These are phyloP conservation scores for Scolanthus callimorphus DNA, from an alignment of 92 coral and sea anemone genomes.

Conservation along the genomic window DNA sequence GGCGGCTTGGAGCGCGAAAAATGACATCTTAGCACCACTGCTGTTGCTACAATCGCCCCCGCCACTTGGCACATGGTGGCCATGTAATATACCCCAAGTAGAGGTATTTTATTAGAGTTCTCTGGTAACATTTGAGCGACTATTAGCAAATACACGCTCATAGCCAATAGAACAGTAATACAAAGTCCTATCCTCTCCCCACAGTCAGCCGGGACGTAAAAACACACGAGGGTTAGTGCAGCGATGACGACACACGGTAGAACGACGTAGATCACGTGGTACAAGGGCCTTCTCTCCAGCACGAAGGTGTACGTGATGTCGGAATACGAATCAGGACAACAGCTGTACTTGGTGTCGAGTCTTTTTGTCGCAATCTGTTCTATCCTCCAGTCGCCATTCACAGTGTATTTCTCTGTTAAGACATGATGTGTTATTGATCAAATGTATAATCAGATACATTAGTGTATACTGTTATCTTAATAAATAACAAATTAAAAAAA, in stretches of 20 bases:
- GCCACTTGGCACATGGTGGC: constrained; percentile 5
- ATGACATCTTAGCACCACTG: constrained; percentile 14
- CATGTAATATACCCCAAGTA: constrained; percentile 9
- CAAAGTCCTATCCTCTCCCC: constrained; percentile 25
- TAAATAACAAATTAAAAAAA: neutral
- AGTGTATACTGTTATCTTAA: neutral
- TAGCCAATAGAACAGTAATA: constrained; percentile 13
- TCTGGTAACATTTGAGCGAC: constrained; percentile 8
- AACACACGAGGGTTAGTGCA: constrained; percentile 7
- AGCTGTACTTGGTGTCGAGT: constrained; percentile 3
- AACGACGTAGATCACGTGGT: constrained; percentile 12
- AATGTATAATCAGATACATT: neutral
- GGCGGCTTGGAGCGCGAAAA: constrained; percentile 5
- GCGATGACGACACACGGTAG: constrained; percentile 18
- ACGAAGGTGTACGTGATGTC: constrained; percentile 14
- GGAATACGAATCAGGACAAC: constrained; percentile 1
- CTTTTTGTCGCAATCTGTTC: neutral
- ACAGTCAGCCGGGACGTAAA: constrained; percentile 5
- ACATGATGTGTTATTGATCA: too few species aligned
- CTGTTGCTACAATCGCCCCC: constrained; percentile 15
- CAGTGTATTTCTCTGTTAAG: constrained; percentile 5
- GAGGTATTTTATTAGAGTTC: constrained; percentile 6
- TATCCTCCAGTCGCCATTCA: constrained; percentile 21
- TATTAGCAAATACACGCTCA: constrained; percentile 20
- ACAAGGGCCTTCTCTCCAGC: constrained; percentile 9